These are phyloP conservation scores for Rostratula benghalensis DNA, from an alignment of 2,113 vertebrate genomes.

Conservation along the genomic window DNA sequence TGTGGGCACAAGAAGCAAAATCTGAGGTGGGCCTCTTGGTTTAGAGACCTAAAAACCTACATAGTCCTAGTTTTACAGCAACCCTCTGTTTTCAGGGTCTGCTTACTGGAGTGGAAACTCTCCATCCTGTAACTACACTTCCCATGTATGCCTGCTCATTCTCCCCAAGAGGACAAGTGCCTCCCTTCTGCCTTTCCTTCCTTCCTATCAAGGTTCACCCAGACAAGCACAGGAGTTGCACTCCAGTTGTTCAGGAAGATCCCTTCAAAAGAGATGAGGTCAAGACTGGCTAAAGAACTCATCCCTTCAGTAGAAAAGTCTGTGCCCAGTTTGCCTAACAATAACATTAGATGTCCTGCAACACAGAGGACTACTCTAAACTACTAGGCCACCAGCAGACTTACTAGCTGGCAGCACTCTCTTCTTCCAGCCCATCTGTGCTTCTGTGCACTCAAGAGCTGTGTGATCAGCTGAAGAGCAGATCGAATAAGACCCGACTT, in stretches of 20 bases:
- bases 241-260: not conserved
- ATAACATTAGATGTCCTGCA: not conserved
- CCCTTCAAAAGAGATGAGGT: not conserved
- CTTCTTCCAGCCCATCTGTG: not conserved
- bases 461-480: not conserved
- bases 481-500: not conserved
- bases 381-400: not conserved
- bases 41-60: not conserved
- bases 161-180: not conserved
- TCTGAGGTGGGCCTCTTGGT: not conserved
- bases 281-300: not conserved
- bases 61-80: not conserved
- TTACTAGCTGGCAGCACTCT: not conserved
- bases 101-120: not conserved
- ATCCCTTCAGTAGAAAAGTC: not conserved
- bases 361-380: not conserved
- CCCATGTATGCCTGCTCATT: not conserved
- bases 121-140: not conserved
- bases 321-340: not conserved
- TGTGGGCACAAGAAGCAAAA: not conserved
- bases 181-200: not conserved
- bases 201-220: not conserved
- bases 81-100: not conserved
- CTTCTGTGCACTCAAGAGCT: not conserved
- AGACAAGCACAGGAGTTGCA: rapidly evolving